A percentile compares a stretch with the other conserved stretches of the same genome.
Evolutionary conservation across 2,113 vertebrate species (phyloP).

Genomic region (Poeciliopsis prolifica): DNA sequence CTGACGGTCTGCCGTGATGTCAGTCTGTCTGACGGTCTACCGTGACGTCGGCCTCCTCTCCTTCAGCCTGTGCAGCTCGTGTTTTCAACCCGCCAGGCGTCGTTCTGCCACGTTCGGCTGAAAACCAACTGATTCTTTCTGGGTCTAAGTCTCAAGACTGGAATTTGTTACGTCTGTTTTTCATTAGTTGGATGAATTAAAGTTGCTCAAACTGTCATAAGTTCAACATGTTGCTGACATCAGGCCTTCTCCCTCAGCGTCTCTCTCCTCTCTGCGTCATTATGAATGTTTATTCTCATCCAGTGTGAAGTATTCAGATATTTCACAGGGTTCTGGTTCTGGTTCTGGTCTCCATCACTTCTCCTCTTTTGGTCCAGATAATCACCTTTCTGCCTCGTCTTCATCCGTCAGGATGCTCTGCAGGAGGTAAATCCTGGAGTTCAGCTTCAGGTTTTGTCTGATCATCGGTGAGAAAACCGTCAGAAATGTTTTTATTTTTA

Average conservation of each 20-base stretch:
- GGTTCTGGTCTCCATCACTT: neutral
- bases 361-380: too few relatives aligned
- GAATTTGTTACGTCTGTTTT: neutral
- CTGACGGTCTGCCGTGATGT: too few relatives aligned
- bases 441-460: neutral
- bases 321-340: neutral
- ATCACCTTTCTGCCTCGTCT: too few relatives aligned
- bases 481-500: neutral
- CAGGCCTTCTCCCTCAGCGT: neutral
- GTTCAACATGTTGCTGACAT: neutral
- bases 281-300: neutral
- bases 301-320: too few relatives aligned
- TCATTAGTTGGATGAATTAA: neutral
- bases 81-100: slow-evolving; percentile 44
- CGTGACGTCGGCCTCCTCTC: slow-evolving; percentile 42
- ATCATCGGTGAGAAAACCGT: neutral
- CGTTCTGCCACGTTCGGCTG: slow-evolving; percentile 21
- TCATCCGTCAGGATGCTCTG: too few relatives aligned
- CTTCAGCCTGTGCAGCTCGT: slow-evolving; percentile 57
- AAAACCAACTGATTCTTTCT: neutral
- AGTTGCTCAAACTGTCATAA: neutral
- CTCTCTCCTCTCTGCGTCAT: too few relatives aligned
- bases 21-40: too few relatives aligned
- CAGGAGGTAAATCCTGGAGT: too few relatives aligned
- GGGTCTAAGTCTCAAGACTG: neutral